Conservation (phyloP, 23 tunicate genomes). For the Halocynthia aurantium region DNA sequence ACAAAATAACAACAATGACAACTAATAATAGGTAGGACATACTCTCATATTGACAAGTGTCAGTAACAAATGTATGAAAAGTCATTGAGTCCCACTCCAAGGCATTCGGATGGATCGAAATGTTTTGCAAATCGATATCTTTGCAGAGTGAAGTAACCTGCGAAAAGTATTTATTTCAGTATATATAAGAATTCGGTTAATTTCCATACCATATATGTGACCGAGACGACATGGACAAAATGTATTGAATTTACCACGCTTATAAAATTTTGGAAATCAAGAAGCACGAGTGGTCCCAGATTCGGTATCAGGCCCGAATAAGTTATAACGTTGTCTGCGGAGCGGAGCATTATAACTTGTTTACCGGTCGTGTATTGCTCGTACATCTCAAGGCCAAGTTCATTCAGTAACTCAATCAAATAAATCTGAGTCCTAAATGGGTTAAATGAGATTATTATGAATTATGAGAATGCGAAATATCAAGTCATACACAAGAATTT, state of each 20-base stretch:
- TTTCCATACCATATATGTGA: neutral
- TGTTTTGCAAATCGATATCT: slow-evolving; percentile 17
- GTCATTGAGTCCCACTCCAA: slow-evolving; percentile 61
- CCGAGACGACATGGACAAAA: neutral
- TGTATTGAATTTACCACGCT: slow-evolving; percentile 21
- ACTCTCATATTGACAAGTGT: slow-evolving; percentile 23
- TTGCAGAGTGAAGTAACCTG: slow-evolving; percentile 3
- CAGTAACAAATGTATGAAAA: slow-evolving; percentile 25
- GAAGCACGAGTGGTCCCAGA: slow-evolving; percentile 33
- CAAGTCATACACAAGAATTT: no score
- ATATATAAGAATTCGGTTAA: neutral
- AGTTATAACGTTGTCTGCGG: slow-evolving; percentile 17
- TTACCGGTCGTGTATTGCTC: slow-evolving; percentile 45
- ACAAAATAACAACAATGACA: neutral
- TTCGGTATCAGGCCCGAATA: slow-evolving; percentile 56
- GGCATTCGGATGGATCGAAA: slow-evolving; percentile 19
- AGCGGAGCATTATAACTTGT: slow-evolving; percentile 26
- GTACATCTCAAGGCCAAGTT: slow-evolving; percentile 43
- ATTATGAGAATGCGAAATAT: no score
- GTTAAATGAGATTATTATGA: no score
- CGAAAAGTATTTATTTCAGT: neutral
- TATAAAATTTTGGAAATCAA: slow-evolving; percentile 7
- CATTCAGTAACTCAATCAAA: slow-evolving; percentile 48
- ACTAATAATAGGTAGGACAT: neutral
- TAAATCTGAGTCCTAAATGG: slow-evolving; percentile 21